phyloP scores from a whole-genome alignment of 2,113 vertebrate species.

The Condylura cristata region DNA sequence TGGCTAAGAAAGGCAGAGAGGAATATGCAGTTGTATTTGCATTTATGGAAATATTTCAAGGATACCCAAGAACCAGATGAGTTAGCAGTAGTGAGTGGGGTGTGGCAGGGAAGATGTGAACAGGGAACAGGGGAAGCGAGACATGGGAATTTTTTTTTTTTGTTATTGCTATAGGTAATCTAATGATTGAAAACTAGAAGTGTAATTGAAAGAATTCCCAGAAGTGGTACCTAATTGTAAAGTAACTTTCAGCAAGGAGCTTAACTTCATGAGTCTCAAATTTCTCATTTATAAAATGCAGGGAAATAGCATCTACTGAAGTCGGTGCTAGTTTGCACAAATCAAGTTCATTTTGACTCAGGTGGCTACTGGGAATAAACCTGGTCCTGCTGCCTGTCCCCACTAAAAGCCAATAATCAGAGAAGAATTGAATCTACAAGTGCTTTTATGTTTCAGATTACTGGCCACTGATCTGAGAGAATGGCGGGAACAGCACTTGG shows the following conservation, averaged over 20 bases:
- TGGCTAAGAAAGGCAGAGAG: background rate
- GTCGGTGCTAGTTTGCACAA: background rate
- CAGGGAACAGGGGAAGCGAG: too few species aligned
- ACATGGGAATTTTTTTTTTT: background rate
- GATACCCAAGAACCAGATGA: background rate
- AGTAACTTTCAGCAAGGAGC: background rate
- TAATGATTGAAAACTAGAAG: background rate
- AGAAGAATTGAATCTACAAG: too few species aligned
- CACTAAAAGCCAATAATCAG: too few species aligned
- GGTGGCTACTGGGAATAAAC: too few species aligned
- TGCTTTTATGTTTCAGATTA: too few species aligned
- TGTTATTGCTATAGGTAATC: background rate
- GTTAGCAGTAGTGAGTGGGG: background rate
- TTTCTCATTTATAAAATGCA: background rate
- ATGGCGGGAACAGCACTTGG: too few species aligned
- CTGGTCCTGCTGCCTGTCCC: too few species aligned
- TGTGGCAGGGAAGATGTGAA: too few species aligned
- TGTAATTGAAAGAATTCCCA: background rate
- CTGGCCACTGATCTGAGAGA: too few species aligned
- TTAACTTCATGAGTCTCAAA: background rate
- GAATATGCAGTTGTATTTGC: background rate
- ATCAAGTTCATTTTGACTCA: background rate
- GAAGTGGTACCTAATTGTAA: background rate
- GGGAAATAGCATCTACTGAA: background rate
- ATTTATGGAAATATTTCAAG: background rate